Evolutionary conservation across 53 echinoderm and acorn worm genomes (phyloP).

Genomic region (Holothuria leucospilota): DNA sequence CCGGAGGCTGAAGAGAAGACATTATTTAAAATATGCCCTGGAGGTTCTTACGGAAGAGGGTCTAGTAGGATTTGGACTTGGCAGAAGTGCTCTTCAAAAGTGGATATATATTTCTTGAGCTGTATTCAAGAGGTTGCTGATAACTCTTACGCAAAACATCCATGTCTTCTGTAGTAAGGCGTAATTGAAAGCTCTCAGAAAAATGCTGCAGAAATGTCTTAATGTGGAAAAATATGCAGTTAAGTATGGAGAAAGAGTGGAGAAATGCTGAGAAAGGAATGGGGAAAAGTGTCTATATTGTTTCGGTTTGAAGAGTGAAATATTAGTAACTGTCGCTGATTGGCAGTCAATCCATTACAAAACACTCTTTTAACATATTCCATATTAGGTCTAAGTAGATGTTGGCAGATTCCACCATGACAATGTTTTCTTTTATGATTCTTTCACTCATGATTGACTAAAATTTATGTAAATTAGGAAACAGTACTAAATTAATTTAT

Average conservation of each 20-base stretch:
- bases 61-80: constrained; percentile 45
- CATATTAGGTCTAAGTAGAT: too few relatives aligned
- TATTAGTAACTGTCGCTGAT: neutral
- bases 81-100: constrained; percentile 32
- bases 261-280: neutral
- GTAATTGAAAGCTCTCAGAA: constrained; percentile 39
- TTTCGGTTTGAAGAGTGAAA: too few relatives aligned
- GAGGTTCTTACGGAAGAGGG: constrained; percentile 48
- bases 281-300: too few relatives aligned
- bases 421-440: too few relatives aligned
- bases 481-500: too few relatives aligned
- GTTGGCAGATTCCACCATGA: too few relatives aligned
- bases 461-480: too few relatives aligned
- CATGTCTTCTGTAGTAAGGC: constrained; percentile 32
- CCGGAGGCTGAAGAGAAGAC: constrained; percentile 29
- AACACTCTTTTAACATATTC: too few relatives aligned
- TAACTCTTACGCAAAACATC: constrained; percentile 35
- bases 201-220: neutral
- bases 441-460: too few relatives aligned
- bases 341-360: neutral
- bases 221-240: constrained; percentile 13
- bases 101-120: constrained; percentile 45
- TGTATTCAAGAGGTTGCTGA: constrained; percentile 29
- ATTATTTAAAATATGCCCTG: constrained; percentile 52
- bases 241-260: constrained; percentile 7